Evolutionary conservation across 2,888 invertebrate species (phyloP).

Genomic region (Baronia brevicornis): DNA sequence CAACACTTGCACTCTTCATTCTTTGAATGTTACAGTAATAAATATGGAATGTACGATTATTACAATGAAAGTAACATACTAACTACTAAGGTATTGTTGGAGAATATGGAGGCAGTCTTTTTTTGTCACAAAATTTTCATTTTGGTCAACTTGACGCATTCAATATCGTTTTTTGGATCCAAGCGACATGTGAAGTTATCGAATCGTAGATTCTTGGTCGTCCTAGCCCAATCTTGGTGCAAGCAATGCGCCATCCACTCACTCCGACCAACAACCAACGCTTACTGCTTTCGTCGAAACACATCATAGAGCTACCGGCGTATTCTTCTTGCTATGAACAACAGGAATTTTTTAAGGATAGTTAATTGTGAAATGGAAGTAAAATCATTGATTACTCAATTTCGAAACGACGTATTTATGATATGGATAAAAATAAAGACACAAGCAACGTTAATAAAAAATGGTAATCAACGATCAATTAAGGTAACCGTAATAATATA

Average conservation of each 20-base stretch:
- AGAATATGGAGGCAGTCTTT: slow-evolving; percentile 43
- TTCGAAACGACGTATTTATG: no score
- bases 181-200: slow-evolving; percentile 87
- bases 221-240: slow-evolving; percentile 84
- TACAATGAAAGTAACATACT: slow-evolving; percentile 12
- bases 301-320: slow-evolving; percentile 91
- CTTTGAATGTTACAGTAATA: slow-evolving; percentile 15
- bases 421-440: no score
- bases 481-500: no score
- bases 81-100: slow-evolving; percentile 4
- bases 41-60: slow-evolving; percentile 26
- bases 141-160: slow-evolving; percentile 59
- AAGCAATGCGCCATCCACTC: slow-evolving; percentile 90
- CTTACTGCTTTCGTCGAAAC: slow-evolving; percentile 80
- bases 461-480: no score
- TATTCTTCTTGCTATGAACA: slow-evolving; percentile 86
- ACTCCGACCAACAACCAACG: slow-evolving; percentile 88
- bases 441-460: no score
- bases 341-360: slow-evolving; percentile 2
- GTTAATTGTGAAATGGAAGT: background rate
- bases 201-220: slow-evolving; percentile 89
- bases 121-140: slow-evolving; percentile 15
- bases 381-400: background rate
- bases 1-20: background rate
- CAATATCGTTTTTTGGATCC: slow-evolving; percentile 87